phyloP scores from a whole-genome alignment of 2,888 invertebrate genomes.

The Torymus auratus region DNA sequence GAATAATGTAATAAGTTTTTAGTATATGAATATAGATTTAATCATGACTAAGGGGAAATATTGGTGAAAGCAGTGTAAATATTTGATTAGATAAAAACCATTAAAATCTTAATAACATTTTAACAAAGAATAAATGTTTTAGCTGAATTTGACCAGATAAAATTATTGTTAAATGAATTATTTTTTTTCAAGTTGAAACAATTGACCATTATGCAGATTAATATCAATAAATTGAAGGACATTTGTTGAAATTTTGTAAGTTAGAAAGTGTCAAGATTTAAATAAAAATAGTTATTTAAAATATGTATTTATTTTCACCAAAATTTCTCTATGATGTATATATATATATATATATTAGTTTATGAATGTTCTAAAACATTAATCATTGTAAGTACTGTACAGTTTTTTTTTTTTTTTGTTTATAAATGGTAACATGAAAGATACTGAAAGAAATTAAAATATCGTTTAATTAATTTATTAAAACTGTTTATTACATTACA shows the following conservation, averaged over 20 bases:
- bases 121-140: too few species aligned
- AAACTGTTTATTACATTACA: conserved; percentile 55
- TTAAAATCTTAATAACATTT: too few species aligned
- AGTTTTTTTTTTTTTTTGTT: conserved; percentile 51
- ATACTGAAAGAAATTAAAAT: conserved; percentile 20
- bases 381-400: conserved; percentile 57
- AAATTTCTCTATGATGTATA: conserved; percentile 53
- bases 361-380: conserved; percentile 48
- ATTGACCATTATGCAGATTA: too few species aligned
- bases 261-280: too few species aligned
- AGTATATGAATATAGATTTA: conserved; percentile 13
- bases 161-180: too few species aligned
- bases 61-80: conserved; percentile 1
- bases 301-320: conserved; percentile 18
- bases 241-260: too few species aligned
- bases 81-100: too few species aligned
- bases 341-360: conserved; percentile 49
- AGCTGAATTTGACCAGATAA: too few species aligned
- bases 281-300: too few species aligned
- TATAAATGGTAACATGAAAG: conserved; percentile 31
- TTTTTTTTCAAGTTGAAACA: too few species aligned
- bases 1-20: conserved; percentile 37
- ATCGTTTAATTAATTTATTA: conserved; percentile 56
- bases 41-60: conserved; percentile 33
- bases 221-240: too few species aligned